A percentile compares a stretch with the other conserved stretches of the same genome.
Conservation (phyloP, 2,888 invertebrate genomes). For the Zaprionus lineosus region DNA sequence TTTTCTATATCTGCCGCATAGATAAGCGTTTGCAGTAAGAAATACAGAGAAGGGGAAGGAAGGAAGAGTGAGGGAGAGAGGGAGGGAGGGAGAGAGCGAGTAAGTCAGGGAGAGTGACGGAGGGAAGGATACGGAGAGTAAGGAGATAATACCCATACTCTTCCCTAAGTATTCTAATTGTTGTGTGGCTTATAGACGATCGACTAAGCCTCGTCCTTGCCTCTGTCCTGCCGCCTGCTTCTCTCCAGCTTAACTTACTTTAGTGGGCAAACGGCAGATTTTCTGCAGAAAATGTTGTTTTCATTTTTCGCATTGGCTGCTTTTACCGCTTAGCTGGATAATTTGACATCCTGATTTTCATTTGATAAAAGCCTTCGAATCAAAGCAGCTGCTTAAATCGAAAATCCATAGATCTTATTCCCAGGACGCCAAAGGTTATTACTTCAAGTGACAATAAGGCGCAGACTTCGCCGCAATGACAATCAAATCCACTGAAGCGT, state of each 20-base stretch:
- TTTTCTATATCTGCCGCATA: slow-evolving; percentile 72
- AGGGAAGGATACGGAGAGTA: background rate
- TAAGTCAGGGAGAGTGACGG: background rate
- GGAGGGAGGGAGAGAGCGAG: slow-evolving; percentile 5
- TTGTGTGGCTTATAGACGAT: slow-evolving; percentile 61
- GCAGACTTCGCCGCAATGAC: slow-evolving; percentile 36
- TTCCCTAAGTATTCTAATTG: slow-evolving; percentile 55
- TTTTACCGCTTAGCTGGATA: slow-evolving; percentile 62
- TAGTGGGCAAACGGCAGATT: slow-evolving; percentile 72
- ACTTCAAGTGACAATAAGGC: slow-evolving; percentile 43
- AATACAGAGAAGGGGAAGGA: background rate
- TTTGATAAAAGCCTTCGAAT: slow-evolving; percentile 39
- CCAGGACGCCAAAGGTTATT: slow-evolving; percentile 38
- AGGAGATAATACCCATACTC: slow-evolving; percentile 6
- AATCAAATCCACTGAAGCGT: slow-evolving; percentile 64
- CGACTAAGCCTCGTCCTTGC: slow-evolving; percentile 38
- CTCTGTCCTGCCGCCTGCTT: slow-evolving; percentile 20
- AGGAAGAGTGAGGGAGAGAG: background rate
- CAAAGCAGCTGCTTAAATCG: slow-evolving; percentile 27
- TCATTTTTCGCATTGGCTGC: slow-evolving; percentile 54
- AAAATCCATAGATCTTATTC: slow-evolving; percentile 20
- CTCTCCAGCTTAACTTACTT: slow-evolving; percentile 73
- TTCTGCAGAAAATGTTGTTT: slow-evolving; percentile 52
- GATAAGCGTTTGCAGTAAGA: slow-evolving; percentile 44
- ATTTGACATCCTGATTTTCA: slow-evolving; percentile 58